Percentiles rank a stretch among this genome's conserved stretches.
Evolutionary conservation across 1,140 invertebrate genomes (phyloP).

Genomic region (Aphelenchoides fujianensis): DNA sequence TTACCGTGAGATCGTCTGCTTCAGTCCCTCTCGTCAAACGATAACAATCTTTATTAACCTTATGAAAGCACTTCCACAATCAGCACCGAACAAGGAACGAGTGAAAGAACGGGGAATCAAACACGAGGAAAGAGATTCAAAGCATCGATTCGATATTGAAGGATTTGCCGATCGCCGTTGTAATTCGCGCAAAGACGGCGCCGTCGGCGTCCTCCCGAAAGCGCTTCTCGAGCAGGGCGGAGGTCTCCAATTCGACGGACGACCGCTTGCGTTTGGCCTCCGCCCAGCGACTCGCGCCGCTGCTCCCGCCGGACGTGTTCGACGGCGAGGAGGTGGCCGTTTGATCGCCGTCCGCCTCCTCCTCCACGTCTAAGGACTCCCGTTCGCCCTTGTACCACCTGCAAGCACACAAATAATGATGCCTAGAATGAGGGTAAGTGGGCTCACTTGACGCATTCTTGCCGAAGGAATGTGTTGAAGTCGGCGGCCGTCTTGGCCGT

Average conservation of each 20-base stretch:
- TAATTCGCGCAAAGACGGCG: slow-evolving; percentile 8
- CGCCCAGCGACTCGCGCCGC: slow-evolving; percentile 1
- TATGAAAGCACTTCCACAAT: too few relatives aligned
- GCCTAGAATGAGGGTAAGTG: not conserved
- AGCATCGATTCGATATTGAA: slow-evolving; percentile 5
- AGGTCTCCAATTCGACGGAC: not conserved
- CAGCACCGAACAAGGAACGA: too few relatives aligned
- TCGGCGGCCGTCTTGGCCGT: slow-evolving; percentile 10
- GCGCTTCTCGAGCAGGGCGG: slow-evolving; percentile 6
- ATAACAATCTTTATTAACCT: too few relatives aligned
- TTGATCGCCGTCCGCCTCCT: slow-evolving; percentile 1
- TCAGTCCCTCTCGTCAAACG: too few relatives aligned
- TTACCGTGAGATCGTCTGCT: too few relatives aligned
- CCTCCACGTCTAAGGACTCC: not conserved
- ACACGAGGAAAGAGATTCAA: not conserved
- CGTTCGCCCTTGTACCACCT: not conserved
- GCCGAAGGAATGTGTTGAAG: slow-evolving; percentile 1
- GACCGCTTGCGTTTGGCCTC: slow-evolving; percentile 12
- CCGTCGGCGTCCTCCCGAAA: not conserved
- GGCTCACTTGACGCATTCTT: slow-evolving; percentile 20
- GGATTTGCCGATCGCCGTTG: not conserved
- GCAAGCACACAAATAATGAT: slow-evolving; percentile 5
- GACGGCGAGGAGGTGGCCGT: too few relatives aligned
- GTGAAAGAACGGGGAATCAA: too few relatives aligned
- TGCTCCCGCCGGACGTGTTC: slow-evolving; percentile 1